These are phyloP conservation scores for Trichacis sp. DNA, from an alignment of 2,888 invertebrate species.

Conservation along the genomic window DNA sequence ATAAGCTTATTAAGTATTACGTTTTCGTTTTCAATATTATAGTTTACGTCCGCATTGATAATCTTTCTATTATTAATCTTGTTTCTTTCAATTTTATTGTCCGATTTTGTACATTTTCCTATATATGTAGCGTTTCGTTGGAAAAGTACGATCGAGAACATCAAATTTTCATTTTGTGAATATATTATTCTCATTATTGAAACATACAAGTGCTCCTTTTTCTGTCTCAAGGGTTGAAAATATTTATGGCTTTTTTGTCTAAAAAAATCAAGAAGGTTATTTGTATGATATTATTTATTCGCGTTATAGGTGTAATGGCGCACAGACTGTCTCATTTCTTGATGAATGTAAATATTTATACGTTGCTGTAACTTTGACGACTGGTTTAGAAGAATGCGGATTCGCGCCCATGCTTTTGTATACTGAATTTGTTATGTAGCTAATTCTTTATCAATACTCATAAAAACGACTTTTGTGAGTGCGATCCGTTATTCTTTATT, in stretches of 20 bases:
- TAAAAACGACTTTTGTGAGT: not conserved
- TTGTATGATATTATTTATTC: slow-evolving; percentile 7
- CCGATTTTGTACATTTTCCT: too few relatives aligned
- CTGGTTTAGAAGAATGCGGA: slow-evolving; percentile 38
- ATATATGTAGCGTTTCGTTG: too few relatives aligned
- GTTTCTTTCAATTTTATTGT: not conserved
- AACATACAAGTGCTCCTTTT: too few relatives aligned
- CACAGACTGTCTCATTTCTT: slow-evolving; percentile 47
- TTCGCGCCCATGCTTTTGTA: slow-evolving; percentile 6
- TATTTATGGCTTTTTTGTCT: not conserved
- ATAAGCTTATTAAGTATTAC: slow-evolving; percentile 3
- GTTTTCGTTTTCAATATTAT: slow-evolving; percentile 2
- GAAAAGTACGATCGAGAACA: too few relatives aligned
- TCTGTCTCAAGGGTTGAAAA: not conserved
- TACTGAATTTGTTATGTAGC: not conserved
- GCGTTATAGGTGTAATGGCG: slow-evolving; percentile 5
- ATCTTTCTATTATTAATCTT: not conserved
- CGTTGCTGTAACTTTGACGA: slow-evolving; percentile 13
- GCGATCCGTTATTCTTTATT: slow-evolving; percentile 41
- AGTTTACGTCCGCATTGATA: not conserved
- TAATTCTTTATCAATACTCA: slow-evolving; percentile 5
- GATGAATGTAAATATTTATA: slow-evolving; percentile 22
- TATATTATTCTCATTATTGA: too few relatives aligned
- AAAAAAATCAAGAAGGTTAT: not conserved
- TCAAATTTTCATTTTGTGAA: too few relatives aligned